phyloP scores from a whole-genome alignment of 1,140 invertebrate species.

The Drosophila tani region DNA sequence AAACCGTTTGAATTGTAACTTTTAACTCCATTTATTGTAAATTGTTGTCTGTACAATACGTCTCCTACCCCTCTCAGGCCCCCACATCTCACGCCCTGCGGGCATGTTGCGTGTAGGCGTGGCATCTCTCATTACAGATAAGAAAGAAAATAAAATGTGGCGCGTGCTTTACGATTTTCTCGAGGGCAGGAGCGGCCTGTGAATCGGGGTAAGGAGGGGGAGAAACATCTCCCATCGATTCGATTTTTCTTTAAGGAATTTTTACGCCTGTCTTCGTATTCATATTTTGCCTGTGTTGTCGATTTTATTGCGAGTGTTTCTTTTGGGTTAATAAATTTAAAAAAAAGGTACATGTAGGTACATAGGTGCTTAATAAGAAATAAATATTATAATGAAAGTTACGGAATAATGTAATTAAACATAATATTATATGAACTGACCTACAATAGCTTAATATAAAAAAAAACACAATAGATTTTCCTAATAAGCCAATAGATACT shows the following conservation, averaged over 20 bases:
- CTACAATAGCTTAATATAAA: too few species aligned
- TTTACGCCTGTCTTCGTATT: background rate
- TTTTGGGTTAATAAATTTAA: background rate
- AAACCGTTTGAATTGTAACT: constrained; percentile 77
- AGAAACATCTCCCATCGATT: constrained; percentile 15
- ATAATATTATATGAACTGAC: too few species aligned
- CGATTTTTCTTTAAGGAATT: constrained; percentile 47
- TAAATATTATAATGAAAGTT: background rate
- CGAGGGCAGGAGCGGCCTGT: too few species aligned
- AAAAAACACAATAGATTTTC: too few species aligned
- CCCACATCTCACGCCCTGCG: constrained; percentile 11
- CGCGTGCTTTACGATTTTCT: constrained; percentile 46
- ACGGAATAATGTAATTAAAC: too few species aligned
- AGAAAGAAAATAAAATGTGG: constrained; percentile 60
- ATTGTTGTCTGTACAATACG: constrained; percentile 66
- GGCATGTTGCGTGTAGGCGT: constrained; percentile 59
- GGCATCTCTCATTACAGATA: constrained; percentile 78
- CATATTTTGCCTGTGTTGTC: background rate
- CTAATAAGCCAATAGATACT: too few species aligned
- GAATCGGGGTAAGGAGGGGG: background rate
- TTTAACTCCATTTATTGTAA: constrained; percentile 84
- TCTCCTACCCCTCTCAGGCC: background rate
- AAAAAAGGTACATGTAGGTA: too few species aligned
- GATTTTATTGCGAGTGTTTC: too few species aligned
- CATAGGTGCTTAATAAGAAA: background rate